Percentiles rank a stretch among this genome's conserved stretches.
Evolutionary conservation across 2,797 vertebrate species (phyloP).

Genomic region (Gymnopithys bicolor): DNA sequence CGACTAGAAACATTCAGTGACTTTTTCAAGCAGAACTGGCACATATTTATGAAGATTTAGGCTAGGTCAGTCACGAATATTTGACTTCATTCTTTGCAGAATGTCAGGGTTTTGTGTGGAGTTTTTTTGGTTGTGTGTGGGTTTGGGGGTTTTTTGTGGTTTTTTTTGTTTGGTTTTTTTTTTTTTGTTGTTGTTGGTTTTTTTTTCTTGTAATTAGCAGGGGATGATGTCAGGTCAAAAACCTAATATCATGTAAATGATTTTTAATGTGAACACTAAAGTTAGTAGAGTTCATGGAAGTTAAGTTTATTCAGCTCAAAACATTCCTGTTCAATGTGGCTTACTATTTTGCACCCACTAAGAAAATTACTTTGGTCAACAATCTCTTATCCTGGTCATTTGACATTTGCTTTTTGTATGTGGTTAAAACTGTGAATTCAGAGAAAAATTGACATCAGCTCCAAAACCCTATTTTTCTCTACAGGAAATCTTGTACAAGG

Average conservation of each 20-base stretch:
- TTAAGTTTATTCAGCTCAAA: background rate
- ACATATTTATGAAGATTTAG: background rate
- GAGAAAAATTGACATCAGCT: conserved; percentile 12
- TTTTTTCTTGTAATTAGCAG: background rate
- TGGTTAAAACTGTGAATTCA: background rate
- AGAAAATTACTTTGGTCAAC: background rate
- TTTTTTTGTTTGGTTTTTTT: too few relatives aligned
- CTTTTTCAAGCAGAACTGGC: background rate
- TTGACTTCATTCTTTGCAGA: background rate
- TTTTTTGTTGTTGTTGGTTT: background rate
- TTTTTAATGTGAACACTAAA: background rate
- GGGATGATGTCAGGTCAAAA: background rate
- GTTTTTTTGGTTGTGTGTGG: too few relatives aligned
- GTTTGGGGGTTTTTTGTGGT: too few relatives aligned
- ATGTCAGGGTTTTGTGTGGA: background rate
- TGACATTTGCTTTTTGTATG: conserved; percentile 6
- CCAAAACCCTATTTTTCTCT: conserved; percentile 33
- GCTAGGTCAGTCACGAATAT: background rate
- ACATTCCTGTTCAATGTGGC: background rate
- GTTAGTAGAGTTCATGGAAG: background rate
- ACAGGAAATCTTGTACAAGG: background rate
- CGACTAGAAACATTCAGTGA: background rate
- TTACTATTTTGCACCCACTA: background rate
- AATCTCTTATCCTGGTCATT: conserved; percentile 23
- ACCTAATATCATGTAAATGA: background rate